A percentile compares a stretch with the other conserved stretches of the same genome.
Evolutionary conservation across 2,797 vertebrate genomes (phyloP).

Genomic region (Argyrosomus regius): DNA sequence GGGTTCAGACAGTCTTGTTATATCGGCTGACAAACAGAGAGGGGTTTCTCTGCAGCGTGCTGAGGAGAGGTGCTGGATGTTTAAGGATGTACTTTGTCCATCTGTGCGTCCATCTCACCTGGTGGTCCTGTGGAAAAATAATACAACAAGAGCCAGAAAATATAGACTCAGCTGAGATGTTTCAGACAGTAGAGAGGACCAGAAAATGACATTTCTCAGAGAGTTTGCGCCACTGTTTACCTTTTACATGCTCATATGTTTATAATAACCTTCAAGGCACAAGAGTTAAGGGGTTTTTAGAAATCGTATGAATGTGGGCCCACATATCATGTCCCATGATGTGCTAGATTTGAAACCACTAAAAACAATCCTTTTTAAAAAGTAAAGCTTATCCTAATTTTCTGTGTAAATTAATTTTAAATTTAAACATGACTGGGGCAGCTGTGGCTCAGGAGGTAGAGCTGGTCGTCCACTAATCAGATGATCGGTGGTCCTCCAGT

Average conservation of each 20-base stretch:
- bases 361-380: neutral
- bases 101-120: constrained; percentile 52
- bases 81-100: constrained; percentile 50
- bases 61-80: constrained; percentile 39
- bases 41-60: constrained; percentile 26
- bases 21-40: constrained; percentile 64
- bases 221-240: neutral
- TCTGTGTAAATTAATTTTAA: neutral
- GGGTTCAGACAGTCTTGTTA: constrained; percentile 70
- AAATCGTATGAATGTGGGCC: neutral
- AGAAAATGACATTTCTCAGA: constrained; percentile 23
- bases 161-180: constrained; percentile 43
- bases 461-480: too few species aligned
- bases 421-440: too few species aligned
- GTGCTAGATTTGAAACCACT: neutral
- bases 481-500: too few species aligned
- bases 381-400: neutral
- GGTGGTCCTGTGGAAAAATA: constrained; percentile 40
- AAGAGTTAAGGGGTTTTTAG: too few species aligned
- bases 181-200: constrained; percentile 29
- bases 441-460: too few species aligned
- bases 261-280: neutral
- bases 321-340: neutral
- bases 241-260: neutral
- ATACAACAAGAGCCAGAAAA: constrained; percentile 45